Percentiles rank a stretch among this genome's conserved stretches.
phyloP scores from a whole-genome alignment of 1,140 invertebrate genomes.

The Chrysoperla carnea region DNA sequence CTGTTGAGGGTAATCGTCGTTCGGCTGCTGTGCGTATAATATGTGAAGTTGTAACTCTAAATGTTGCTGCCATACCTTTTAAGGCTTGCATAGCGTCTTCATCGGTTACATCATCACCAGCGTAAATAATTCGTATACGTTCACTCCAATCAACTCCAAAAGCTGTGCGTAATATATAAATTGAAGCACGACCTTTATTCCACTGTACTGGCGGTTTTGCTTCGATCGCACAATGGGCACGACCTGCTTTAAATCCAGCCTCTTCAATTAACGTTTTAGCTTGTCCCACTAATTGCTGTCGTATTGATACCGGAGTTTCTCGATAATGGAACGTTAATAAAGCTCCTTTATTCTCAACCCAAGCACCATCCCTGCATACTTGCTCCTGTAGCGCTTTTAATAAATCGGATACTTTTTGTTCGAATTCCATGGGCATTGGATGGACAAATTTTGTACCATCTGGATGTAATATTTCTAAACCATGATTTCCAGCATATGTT shows the following conservation, averaged over 20 bases:
- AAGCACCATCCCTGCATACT: slow-evolving; percentile 68
- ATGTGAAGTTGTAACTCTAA: slow-evolving; percentile 66
- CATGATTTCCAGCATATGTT: slow-evolving; percentile 82
- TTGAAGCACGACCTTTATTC: slow-evolving; percentile 80
- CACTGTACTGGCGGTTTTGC: slow-evolving; percentile 76
- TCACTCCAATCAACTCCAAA: slow-evolving; percentile 86
- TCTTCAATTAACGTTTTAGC: slow-evolving; percentile 53
- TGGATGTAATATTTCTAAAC: slow-evolving; percentile 73
- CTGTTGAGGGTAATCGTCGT: slow-evolving; percentile 65
- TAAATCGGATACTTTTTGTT: slow-evolving; percentile 59
- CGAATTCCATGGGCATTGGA: slow-evolving; percentile 72
- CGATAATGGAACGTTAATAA: slow-evolving; percentile 77
- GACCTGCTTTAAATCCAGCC: slow-evolving; percentile 55
- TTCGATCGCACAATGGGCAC: slow-evolving; percentile 70
- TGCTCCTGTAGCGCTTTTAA: slow-evolving; percentile 64
- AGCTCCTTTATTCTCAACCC: slow-evolving; percentile 84
- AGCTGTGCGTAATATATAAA: slow-evolving; percentile 74
- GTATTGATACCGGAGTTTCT: slow-evolving; percentile 50
- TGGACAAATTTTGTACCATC: slow-evolving; percentile 81
- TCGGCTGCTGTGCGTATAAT: slow-evolving; percentile 76
- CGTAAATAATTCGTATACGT: slow-evolving; percentile 76
- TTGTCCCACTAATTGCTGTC: slow-evolving; percentile 42
- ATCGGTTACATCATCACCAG: slow-evolving; percentile 76
- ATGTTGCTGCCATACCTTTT: slow-evolving; percentile 81
- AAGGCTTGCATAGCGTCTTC: slow-evolving; percentile 81